Conservation (phyloP, 2,113 vertebrate genomes). For the Paraplagusia blochii region DNA sequence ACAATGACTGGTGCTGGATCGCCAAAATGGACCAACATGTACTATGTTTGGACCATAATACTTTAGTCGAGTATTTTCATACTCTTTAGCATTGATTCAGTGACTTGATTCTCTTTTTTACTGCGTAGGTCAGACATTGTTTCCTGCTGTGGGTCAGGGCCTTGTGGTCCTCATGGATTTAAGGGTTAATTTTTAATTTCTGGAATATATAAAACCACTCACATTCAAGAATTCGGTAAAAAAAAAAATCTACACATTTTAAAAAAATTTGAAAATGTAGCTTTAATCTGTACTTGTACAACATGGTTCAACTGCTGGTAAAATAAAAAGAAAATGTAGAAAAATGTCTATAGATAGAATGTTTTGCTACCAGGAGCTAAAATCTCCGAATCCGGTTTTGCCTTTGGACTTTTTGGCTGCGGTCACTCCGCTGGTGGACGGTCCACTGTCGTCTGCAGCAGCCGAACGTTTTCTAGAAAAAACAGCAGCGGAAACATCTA, state of each 20-base stretch:
- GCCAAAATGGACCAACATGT: no score
- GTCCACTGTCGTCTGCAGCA: conserved; percentile 71
- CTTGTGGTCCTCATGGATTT: no score
- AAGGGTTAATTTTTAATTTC: no score
- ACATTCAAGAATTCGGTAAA: no score
- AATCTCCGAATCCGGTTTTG: conserved; percentile 83
- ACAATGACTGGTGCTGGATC: no score
- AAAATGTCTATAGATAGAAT: background rate
- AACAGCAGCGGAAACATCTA: background rate
- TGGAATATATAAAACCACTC: no score
- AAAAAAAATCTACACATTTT: background rate
- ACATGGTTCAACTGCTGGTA: background rate
- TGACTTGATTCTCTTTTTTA: no score
- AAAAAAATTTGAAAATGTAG: conserved; percentile 6
- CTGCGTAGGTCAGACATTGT: no score
- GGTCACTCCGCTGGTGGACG: conserved; percentile 78
- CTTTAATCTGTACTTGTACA: conserved; percentile 37
- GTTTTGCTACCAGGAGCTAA: conserved; percentile 90
- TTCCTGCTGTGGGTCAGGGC: no score
- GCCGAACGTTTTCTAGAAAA: conserved; percentile 80
- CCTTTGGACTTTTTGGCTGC: conserved; percentile 83
- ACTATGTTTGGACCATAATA: no score
- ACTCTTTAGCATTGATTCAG: no score
- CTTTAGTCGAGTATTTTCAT: no score
- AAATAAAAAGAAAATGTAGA: background rate